A percentile compares a stretch with the other conserved stretches of the same genome.
These are phyloP conservation scores for Ailuropoda melanoleuca DNA, from an alignment of 2,113 vertebrate species.

Conservation along the genomic window DNA sequence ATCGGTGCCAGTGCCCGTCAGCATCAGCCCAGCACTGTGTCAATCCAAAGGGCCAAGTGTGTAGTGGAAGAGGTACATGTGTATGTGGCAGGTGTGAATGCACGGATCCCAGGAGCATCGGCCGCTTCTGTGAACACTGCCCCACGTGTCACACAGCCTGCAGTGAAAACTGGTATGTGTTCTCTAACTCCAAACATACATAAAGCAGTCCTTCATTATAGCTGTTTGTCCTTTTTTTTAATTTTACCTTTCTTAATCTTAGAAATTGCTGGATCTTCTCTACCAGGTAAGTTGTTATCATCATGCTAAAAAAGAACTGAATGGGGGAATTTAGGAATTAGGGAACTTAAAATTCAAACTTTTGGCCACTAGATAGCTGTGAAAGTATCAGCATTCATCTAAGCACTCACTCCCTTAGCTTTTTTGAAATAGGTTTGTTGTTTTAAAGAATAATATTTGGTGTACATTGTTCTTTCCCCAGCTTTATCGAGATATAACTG, in stretches of 20 bases:
- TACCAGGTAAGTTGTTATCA: not conserved
- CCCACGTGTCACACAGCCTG: conserved; percentile 90
- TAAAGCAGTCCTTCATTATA: not conserved
- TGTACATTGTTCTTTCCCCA: not conserved
- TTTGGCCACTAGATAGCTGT: not conserved
- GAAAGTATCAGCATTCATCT: not conserved
- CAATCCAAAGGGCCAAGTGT: conserved; percentile 88
- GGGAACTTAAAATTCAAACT: not conserved
- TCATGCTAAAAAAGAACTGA: not conserved
- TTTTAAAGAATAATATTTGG: not conserved
- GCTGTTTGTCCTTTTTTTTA: not conserved
- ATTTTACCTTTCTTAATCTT: not conserved
- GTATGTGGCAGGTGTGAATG: conserved; percentile 94
- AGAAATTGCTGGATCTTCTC: not conserved
- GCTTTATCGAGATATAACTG: not conserved
- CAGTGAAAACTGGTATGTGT: conserved; percentile 91
- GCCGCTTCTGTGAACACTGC: conserved; percentile 93
- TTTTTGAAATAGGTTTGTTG: not conserved
- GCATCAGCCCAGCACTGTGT: conserved; percentile 88
- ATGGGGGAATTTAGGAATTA: not conserved
- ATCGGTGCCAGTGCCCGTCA: conserved; percentile 89
- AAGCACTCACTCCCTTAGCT: not conserved
- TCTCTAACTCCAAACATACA: not conserved
- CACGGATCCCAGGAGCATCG: conserved; percentile 88
- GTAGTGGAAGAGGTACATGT: conserved; percentile 92